Evolutionary conservation across 2,797 vertebrate species (phyloP).

Genomic region (Podarcis lilfordi): DNA sequence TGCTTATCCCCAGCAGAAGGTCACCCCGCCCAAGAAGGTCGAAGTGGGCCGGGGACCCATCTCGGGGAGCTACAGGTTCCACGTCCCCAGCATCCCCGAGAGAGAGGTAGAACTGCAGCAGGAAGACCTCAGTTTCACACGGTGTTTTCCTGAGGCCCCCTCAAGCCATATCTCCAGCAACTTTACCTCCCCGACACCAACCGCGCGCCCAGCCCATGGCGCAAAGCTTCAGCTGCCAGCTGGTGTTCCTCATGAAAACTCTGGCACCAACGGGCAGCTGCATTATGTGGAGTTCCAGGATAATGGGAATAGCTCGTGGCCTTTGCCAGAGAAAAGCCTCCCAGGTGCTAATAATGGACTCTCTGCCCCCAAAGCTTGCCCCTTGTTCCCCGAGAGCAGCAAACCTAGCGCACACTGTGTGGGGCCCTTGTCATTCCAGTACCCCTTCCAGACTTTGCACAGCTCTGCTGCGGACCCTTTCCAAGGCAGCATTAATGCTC

Average conservation of each 20-base stretch:
- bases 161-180: conserved; percentile 85
- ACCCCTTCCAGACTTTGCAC: conserved; percentile 85
- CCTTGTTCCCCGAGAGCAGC: conserved; percentile 79
- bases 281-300: conserved; percentile 87
- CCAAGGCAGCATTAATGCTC: conserved; percentile 73
- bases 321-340: conserved; percentile 87
- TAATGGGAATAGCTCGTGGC: conserved; percentile 82
- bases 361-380: conserved; percentile 80
- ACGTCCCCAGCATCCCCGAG: conserved; percentile 84
- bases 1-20: conserved; percentile 89
- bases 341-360: conserved; percentile 86
- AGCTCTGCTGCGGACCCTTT: conserved; percentile 83
- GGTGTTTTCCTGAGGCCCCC: conserved; percentile 86
- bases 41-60: conserved; percentile 78
- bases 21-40: conserved; percentile 85
- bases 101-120: conserved; percentile 84
- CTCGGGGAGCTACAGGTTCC: conserved; percentile 86
- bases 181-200: conserved; percentile 91
- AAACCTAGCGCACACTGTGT: conserved; percentile 77
- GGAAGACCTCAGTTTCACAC: conserved; percentile 83
- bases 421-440: conserved; percentile 81
- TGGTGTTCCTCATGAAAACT: conserved; percentile 80
- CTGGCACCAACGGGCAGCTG: conserved; percentile 80
- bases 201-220: conserved; percentile 74
- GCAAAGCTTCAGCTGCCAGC: conserved; percentile 62